Percentiles rank a stretch among this genome's conserved stretches.
These are phyloP conservation scores for Megalops cyprinoides DNA, from an alignment of 2,797 vertebrate genomes.

Conservation along the genomic window DNA sequence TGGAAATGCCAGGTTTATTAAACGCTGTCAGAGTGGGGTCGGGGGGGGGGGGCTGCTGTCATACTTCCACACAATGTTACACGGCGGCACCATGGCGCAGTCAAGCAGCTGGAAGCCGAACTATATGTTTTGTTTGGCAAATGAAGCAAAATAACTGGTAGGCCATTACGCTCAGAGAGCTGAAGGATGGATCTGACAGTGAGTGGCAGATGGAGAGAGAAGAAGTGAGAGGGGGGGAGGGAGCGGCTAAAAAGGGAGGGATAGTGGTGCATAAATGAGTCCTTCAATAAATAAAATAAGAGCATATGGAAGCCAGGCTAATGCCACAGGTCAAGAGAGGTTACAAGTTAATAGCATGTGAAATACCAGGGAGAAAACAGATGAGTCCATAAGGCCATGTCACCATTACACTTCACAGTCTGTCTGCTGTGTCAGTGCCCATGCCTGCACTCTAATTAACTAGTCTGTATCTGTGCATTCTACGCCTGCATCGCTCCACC, in stretches of 20 bases:
- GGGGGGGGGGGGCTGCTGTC: neutral
- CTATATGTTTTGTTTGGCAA: neutral
- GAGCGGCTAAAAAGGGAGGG: neutral
- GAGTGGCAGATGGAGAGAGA: neutral
- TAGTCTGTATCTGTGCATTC: neutral
- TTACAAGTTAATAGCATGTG: slow-evolving; percentile 2
- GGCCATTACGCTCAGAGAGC: neutral
- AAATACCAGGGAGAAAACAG: neutral
- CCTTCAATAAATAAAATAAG: neutral
- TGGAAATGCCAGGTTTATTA: neutral
- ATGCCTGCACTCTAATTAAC: neutral
- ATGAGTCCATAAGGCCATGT: neutral
- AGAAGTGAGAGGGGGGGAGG: neutral
- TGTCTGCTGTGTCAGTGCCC: neutral
- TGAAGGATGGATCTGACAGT: neutral
- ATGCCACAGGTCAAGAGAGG: slow-evolving; percentile 18
- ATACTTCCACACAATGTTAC: neutral
- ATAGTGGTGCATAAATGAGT: neutral
- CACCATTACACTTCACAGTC: neutral
- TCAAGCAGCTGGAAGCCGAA: neutral
- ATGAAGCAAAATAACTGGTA: neutral
- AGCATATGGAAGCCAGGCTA: neutral
- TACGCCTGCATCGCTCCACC: neutral
- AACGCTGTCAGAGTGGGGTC: neutral
- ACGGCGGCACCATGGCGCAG: neutral